A percentile compares a stretch with the other conserved stretches of the same genome.
Conservation (phyloP, 2,888 invertebrate species). For the Bombylius major region DNA sequence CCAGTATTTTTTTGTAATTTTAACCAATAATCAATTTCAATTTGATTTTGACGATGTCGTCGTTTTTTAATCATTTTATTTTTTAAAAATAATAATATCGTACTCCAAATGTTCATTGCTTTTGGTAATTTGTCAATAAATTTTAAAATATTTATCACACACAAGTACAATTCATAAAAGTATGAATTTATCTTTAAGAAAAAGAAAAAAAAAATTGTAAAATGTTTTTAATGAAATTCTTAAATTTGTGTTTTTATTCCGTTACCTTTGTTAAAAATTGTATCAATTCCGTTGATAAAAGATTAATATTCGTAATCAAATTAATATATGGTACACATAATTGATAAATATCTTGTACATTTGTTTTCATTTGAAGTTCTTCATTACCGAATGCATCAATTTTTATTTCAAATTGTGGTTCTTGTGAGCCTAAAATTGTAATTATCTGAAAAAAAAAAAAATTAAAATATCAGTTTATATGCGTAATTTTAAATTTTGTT, state of each 20-base stretch:
- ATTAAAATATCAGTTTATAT: neutral
- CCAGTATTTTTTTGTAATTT: slow-evolving; percentile 29
- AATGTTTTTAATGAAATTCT: slow-evolving; percentile 2
- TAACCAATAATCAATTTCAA: slow-evolving; percentile 34
- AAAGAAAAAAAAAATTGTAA: neutral
- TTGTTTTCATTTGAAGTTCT: slow-evolving; percentile 27
- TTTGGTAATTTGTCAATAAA: slow-evolving; percentile 27
- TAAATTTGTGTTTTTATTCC: no score
- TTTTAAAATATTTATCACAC: slow-evolving; percentile 31
- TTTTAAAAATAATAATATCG: slow-evolving; percentile 31
- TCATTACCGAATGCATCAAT: slow-evolving; percentile 31
- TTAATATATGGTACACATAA: slow-evolving; percentile 33
- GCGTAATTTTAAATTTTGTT: no score
- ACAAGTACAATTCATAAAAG: slow-evolving; percentile 35
- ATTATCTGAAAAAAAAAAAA: slow-evolving; percentile 18
- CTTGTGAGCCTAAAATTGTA: slow-evolving; percentile 28
- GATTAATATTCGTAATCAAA: slow-evolving; percentile 29
- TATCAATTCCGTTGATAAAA: slow-evolving; percentile 26
- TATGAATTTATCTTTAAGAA: slow-evolving; percentile 31
- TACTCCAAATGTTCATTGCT: slow-evolving; percentile 31
- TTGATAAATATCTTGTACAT: slow-evolving; percentile 23
- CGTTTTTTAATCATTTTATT: slow-evolving; percentile 33
- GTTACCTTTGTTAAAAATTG: slow-evolving; percentile 28
- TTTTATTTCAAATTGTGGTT: slow-evolving; percentile 29
- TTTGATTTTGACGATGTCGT: slow-evolving; percentile 27